These are phyloP conservation scores for Cheirogaleus major DNA, from an alignment of 2,797 vertebrate species.

Conservation along the genomic window DNA sequence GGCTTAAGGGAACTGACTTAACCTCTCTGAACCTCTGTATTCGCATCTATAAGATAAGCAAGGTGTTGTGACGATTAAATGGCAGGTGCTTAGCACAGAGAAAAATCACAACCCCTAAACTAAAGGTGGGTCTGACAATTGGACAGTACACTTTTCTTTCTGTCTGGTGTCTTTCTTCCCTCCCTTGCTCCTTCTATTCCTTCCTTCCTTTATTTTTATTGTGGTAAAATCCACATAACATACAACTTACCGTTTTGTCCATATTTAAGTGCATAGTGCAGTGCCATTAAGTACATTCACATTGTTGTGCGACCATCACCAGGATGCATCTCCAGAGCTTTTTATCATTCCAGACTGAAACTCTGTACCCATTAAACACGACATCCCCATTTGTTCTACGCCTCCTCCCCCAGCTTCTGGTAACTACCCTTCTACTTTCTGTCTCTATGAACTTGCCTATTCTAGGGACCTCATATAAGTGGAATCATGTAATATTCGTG, in stretches of 20 bases:
- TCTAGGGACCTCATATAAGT: not conserved
- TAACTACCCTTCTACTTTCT: not conserved
- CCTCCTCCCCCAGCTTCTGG: too few species aligned
- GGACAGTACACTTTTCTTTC: not conserved
- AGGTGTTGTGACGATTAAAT: not conserved
- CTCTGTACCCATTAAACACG: too few species aligned
- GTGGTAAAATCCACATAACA: not conserved
- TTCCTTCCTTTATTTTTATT: not conserved
- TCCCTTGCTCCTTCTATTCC: fast-evolving
- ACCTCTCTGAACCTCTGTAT: not conserved
- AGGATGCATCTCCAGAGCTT: not conserved
- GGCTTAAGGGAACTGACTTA: not conserved
- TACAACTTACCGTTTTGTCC: not conserved
- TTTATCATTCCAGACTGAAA: not conserved
- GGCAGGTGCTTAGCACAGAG: not conserved
- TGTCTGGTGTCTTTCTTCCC: too few species aligned
- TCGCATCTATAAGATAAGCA: not conserved
- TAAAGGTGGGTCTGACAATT: not conserved
- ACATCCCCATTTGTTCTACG: too few species aligned
- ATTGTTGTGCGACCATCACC: fast-evolving
- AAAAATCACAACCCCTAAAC: not conserved
- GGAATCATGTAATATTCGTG: not conserved
- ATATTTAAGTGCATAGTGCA: not conserved
- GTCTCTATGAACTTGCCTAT: not conserved
- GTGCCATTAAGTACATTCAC: not conserved